Base-by-base conservation (phyloP, 2,113 vertebrate genomes). In the Anser brachyrhynchus region DNA sequence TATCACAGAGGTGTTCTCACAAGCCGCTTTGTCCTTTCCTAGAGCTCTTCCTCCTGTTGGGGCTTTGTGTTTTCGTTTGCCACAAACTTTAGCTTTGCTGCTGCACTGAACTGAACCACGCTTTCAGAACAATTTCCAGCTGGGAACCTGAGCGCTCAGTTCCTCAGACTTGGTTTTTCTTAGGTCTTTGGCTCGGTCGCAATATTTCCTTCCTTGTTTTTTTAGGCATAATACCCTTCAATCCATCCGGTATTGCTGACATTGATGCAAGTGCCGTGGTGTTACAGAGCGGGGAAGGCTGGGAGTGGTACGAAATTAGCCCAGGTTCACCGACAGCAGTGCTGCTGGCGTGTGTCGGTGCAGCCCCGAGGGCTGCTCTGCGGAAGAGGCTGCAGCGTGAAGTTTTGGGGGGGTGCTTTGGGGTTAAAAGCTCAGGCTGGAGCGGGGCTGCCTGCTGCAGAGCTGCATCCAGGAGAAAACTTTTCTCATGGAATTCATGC, bases 401-500 rank as follows among this genome's bases (percentile, higher is more conserved):
- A 90, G 69, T 81, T 65, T n/a, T 92, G 33, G n/a, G 66, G 66
- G 77, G n/a, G n/a, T 10, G 85, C 43, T 72, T 92, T 85, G 77
- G 88, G 80, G 11, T 58, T 31, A 6, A 33, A 35, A 64, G 72
- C 70, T 57, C 7, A 4, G 33, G 23, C 77, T 71, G 89, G 90
- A 96, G 73, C 9, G 9, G 21, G 37, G 44, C 21, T 64, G 84
- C 19, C 64, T 52, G 21, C 10, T 41, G 84, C 94, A 26, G 94
- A 67, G 94, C 95, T 90, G 31, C 96, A 95, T 57, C 94, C 91
- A 67, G 83, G 77, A 96, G 69, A 93, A 57, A 95, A 90, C 35
- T 8, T 95, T 97, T 96, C 86, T 88, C 88, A 82, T 41, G 95
- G 95, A 54, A 87, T 87, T 96, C 91, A 51, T 41, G 93, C 75